Percentiles rank a stretch among this genome's conserved stretches.
Evolutionary conservation across 2,113 vertebrate genomes (phyloP).

Genomic region (Sminthopsis crassicaudata): DNA sequence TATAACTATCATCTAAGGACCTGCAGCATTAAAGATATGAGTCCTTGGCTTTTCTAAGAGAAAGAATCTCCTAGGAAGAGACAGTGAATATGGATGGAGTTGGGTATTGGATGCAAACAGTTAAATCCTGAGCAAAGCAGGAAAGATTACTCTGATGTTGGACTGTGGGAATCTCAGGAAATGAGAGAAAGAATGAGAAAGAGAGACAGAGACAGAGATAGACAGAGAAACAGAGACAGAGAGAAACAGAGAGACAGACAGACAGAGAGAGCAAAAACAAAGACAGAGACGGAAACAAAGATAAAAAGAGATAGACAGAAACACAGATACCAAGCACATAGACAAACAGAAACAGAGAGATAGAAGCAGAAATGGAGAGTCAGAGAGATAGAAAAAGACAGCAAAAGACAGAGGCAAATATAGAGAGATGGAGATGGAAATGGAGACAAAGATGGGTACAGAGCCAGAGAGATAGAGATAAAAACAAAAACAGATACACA

Average conservation of each 20-base stretch:
- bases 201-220: background rate
- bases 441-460: background rate
- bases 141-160: background rate
- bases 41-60: background rate
- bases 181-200: background rate
- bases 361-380: no score
- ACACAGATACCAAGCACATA: background rate
- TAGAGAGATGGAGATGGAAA: background rate
- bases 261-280: background rate
- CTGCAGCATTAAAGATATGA: slow-evolving; percentile 31
- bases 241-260: background rate
- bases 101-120: fast-evolving
- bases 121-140: background rate
- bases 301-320: background rate
- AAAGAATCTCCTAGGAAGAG: background rate
- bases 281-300: background rate
- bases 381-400: no score
- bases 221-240: background rate
- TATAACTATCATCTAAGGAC: background rate
- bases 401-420: no score
- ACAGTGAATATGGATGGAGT: background rate
- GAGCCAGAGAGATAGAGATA: background rate
- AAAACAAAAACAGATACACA: background rate
- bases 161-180: background rate
- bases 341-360: background rate